Conservation (phyloP, 2,797 vertebrate species). For the Buphagus erythrorhynchus region DNA sequence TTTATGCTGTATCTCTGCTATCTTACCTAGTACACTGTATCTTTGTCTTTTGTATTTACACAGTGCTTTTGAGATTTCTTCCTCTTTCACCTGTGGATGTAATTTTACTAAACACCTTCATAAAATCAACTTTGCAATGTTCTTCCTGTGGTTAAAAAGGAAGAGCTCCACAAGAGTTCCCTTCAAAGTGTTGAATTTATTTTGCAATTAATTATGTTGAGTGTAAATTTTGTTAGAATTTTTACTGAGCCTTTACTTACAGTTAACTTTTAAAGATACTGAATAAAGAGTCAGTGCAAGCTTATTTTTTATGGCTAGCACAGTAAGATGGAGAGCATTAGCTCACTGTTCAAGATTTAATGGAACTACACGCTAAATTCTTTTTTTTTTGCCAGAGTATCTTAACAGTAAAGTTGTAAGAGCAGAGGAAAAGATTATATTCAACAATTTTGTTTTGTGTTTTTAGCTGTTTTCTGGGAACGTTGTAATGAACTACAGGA, state of each 20-base stretch:
- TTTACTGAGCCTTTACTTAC: neutral
- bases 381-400: neutral
- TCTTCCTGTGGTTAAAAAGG: neutral
- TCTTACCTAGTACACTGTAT: neutral
- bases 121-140: neutral
- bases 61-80: neutral
- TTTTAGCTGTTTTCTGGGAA: constrained; percentile 89
- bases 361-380: neutral
- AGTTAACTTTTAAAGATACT: neutral
- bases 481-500: constrained; percentile 89
- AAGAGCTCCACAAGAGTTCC: neutral
- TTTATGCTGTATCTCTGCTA: neutral
- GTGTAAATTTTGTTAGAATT: neutral
- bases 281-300: neutral
- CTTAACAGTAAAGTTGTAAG: neutral
- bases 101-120: neutral
- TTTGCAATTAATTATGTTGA: neutral
- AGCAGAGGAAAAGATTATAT: neutral
- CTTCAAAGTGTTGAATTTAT: neutral
- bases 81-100: neutral
- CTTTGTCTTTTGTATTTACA: neutral
- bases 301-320: neutral
- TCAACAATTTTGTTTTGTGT: neutral
- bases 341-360: neutral
- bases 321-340: neutral